phyloP scores from a whole-genome alignment of 2,113 vertebrate species.

The Tachysurus fulvidraco region DNA sequence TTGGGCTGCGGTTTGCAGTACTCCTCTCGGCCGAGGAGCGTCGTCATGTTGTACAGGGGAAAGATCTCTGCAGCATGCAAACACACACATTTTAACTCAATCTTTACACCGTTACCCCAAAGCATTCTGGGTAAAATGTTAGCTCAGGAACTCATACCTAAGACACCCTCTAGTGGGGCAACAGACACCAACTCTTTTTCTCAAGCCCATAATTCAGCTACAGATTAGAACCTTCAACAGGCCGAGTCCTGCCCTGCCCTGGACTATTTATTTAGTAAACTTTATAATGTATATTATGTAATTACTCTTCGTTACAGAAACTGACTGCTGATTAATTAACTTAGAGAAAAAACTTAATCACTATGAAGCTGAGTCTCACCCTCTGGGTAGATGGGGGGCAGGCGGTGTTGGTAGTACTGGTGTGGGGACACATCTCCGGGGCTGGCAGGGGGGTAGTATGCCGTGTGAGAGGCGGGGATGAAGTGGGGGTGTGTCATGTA shows the following conservation, averaged over 20 bases:
- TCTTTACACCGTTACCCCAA: background rate
- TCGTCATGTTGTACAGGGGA: slow-evolving; percentile 84
- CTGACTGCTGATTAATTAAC: background rate
- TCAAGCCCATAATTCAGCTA: background rate
- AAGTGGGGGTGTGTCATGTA: slow-evolving; percentile 85
- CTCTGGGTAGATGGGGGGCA: slow-evolving; percentile 83
- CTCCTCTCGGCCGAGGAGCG: slow-evolving; percentile 81
- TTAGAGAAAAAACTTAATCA: background rate
- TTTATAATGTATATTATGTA: background rate
- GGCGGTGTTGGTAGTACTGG: slow-evolving; percentile 82
- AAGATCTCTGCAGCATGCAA: slow-evolving; percentile 78
- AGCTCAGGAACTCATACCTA: background rate
- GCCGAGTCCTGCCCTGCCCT: background rate
- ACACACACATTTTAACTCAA: accelerated
- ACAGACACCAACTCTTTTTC: background rate
- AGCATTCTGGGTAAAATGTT: background rate
- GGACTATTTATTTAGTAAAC: background rate
- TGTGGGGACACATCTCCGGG: slow-evolving; percentile 83
- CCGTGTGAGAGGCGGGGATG: slow-evolving; percentile 81
- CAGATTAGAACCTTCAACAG: background rate
- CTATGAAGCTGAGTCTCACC: slow-evolving; percentile 67
- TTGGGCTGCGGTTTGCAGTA: slow-evolving; percentile 85
- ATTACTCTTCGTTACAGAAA: background rate
- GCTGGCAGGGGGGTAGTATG: slow-evolving; percentile 84
- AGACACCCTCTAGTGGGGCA: background rate